These are phyloP conservation scores for Philopotamus ludificatus DNA, from an alignment of 1,140 invertebrate genomes.

Conservation along the genomic window DNA sequence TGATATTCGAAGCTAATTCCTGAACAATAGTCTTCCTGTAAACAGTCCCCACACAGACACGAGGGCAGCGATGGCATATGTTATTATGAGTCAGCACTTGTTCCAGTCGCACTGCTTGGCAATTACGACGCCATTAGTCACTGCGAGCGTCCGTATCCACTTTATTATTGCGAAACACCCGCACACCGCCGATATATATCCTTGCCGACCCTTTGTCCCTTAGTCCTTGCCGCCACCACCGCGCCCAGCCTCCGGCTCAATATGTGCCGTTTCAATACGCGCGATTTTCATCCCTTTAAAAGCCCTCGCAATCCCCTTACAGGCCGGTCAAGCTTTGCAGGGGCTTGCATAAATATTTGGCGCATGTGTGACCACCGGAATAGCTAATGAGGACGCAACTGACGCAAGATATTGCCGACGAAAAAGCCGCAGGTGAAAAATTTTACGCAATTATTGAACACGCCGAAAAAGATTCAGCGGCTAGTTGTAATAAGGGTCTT, in stretches of 20 bases:
- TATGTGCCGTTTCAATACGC: constrained; percentile 26
- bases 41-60: too few species aligned
- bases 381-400: too few species aligned
- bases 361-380: background rate
- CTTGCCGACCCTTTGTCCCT: constrained; percentile 9
- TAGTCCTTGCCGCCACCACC: constrained; percentile 2
- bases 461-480: too few species aligned
- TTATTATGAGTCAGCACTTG: background rate
- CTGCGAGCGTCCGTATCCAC: constrained; percentile 24
- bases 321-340: constrained; percentile 19
- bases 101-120: constrained; percentile 6
- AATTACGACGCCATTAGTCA: constrained; percentile 39
- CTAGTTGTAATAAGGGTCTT: too few species aligned
- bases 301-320: background rate
- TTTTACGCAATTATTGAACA: too few species aligned
- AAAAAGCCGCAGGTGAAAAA: too few species aligned
- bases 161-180: constrained; percentile 34
- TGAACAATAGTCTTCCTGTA: too few species aligned
- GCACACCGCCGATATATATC: background rate
- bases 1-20: too few species aligned
- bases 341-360: constrained; percentile 31
- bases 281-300: constrained; percentile 24
- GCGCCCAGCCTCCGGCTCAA: constrained; percentile 1
- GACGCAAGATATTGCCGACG: too few species aligned
- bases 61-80: too few species aligned